phyloP scores from a whole-genome alignment of 2,888 invertebrate genomes.

The Nephrotoma appendiculata region DNA sequence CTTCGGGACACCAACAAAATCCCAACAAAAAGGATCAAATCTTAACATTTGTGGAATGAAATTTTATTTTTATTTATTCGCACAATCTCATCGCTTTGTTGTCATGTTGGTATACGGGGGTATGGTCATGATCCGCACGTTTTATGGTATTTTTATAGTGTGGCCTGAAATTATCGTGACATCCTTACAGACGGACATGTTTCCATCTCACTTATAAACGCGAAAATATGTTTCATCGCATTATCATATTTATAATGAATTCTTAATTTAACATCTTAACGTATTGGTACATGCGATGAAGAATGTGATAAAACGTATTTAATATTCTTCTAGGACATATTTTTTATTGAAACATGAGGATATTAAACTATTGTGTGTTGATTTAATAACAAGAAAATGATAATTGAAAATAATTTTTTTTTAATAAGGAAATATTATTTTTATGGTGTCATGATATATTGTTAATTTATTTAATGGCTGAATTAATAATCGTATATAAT shows the following conservation, averaged over 20 bases:
- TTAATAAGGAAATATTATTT: neutral
- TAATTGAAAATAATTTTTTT: neutral
- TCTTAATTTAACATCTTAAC: neutral
- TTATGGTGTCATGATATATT: neutral
- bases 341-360: neutral
- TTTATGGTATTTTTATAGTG: neutral
- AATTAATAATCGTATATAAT: neutral
- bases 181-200: neutral
- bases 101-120: neutral
- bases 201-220: neutral
- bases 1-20: neutral
- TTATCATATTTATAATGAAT: neutral
- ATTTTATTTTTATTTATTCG: neutral
- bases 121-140: neutral
- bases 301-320: neutral
- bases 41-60: neutral
- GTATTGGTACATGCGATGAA: neutral
- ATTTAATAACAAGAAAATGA: neutral
- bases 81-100: neutral
- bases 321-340: neutral
- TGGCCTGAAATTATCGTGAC: neutral
- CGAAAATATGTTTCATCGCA: neutral
- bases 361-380: neutral
- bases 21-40: neutral
- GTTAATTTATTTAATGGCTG: neutral